Base-by-base conservation (phyloP, 2,888 invertebrate genomes). In the Eupithecia pulchellata region DNA sequence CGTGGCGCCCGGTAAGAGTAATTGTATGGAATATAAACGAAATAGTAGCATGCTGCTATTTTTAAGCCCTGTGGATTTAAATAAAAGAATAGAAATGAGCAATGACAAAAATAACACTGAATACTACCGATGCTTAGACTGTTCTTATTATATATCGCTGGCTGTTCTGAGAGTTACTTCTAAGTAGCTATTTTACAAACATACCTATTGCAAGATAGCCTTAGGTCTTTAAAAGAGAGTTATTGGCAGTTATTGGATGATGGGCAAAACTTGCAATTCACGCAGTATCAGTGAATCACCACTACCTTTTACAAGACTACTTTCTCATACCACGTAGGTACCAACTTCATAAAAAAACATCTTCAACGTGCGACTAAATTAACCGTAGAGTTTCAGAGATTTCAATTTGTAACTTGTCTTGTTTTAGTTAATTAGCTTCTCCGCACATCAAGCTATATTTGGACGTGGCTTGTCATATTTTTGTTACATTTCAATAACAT, bases 381-480 rank as follows among this genome's bases (percentile, higher is more conserved):
- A 84, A 88, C 85, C 86, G 84, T 65, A 65, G 64, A 42, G 70
- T 72, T 70, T 64, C 83, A 85, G 78, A 81, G 82, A 84, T 84
- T 86, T 80, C 86, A 89, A 90, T 91, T 89, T 87, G 87, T 86
- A 81, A 74, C 77, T 87, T 82, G 84, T 86, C 87, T 88, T 89
- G 83, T 90, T 89, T 88, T 80, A 86, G 85, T 86, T 90, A 90
- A 89, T 90, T 88, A 86, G 82, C 85, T 84, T 83, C 80, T 84
- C 81, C 75, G 76, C 79, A 75, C 80, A 79, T 80, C 78, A 75
- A 34, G 68, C 72, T 81, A 79, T 79, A 83, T 83, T 69, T 72
- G 55, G 70, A 57, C 5, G 29, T 57, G 8, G 36, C 25, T 60
- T 64, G 58, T 61, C 64, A 61, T 67, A 42, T 64, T 63, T 66